Evolutionary conservation across 2,888 invertebrate genomes (phyloP).

Genomic region (Diarsia rubi): DNA sequence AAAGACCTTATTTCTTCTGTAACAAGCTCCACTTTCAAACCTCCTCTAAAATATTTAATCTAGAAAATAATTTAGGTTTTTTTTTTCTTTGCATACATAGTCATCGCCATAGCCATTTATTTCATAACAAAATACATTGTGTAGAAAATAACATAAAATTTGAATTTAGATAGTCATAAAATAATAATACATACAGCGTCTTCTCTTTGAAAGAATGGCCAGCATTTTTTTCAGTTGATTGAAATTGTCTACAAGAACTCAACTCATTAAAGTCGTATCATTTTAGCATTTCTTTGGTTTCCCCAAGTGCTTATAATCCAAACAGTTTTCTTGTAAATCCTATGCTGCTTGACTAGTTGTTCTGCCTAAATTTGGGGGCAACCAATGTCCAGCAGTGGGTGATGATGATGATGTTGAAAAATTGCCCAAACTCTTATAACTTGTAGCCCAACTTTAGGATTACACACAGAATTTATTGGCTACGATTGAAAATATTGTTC

Average conservation of each 20-base stretch:
- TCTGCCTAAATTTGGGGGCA: neutral
- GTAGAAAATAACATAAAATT: too few species aligned
- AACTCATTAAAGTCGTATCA: neutral
- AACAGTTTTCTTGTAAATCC: neutral
- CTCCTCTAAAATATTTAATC: too few species aligned
- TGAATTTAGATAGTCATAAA: too few species aligned
- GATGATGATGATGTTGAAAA: neutral
- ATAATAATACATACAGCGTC: too few species aligned
- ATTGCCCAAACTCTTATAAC: slow-evolving; percentile 47
- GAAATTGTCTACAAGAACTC: neutral
- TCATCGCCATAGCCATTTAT: too few species aligned
- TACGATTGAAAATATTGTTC: slow-evolving; percentile 84
- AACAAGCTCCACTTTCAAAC: too few species aligned
- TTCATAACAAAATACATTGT: too few species aligned
- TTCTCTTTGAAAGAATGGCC: neutral
- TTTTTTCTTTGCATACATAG: too few species aligned
- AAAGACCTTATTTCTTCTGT: too few species aligned
- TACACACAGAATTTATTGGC: slow-evolving; percentile 80
- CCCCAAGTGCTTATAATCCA: neutral
- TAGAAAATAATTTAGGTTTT: too few species aligned
- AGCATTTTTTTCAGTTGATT: neutral
- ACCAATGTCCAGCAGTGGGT: neutral
- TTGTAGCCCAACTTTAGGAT: slow-evolving; percentile 69
- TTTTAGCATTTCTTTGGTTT: neutral
- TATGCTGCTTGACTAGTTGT: neutral